phyloP scores from a whole-genome alignment of 1,140 invertebrate genomes.

The Drosophila chauvacae region DNA sequence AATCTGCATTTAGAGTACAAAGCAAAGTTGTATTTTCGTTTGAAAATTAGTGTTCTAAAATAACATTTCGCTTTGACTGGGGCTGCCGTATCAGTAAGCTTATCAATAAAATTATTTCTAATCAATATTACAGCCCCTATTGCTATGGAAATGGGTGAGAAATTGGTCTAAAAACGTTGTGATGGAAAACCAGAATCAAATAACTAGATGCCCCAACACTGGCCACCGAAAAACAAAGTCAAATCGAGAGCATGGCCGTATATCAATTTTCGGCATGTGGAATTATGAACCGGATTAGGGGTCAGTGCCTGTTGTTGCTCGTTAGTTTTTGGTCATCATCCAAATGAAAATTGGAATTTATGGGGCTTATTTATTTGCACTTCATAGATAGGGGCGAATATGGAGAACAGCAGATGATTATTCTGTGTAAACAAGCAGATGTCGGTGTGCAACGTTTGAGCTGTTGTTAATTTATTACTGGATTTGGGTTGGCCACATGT shows the following conservation, averaged over 20 bases:
- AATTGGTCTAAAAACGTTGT: background rate
- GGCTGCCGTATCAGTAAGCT: background rate
- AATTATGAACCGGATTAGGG: slow-evolving; percentile 60
- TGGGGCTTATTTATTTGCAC: slow-evolving; percentile 61
- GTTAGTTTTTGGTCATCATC: slow-evolving; percentile 27
- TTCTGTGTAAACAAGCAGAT: slow-evolving; percentile 61
- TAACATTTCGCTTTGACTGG: background rate
- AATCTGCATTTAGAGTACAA: background rate
- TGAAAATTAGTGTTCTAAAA: background rate
- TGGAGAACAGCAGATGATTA: slow-evolving; percentile 27
- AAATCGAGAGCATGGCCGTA: slow-evolving; percentile 37
- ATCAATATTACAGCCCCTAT: background rate
- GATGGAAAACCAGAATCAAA: background rate
- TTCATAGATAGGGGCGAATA: slow-evolving; percentile 2
- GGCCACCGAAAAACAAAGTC: slow-evolving; percentile 21
- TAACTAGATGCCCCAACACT: background rate
- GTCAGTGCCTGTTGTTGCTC: slow-evolving; percentile 19
- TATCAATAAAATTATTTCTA: background rate
- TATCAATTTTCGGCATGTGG: slow-evolving; percentile 30
- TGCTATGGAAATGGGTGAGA: background rate
- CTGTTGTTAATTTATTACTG: slow-evolving; percentile 55
- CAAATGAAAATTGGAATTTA: slow-evolving; percentile 54
- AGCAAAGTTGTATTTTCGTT: background rate
- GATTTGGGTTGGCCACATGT: slow-evolving; percentile 44
- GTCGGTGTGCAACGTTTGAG: slow-evolving; percentile 40